These are phyloP conservation scores for Nothobranchius kuhntae DNA, from an alignment of 2,113 vertebrate species.

Conservation along the genomic window DNA sequence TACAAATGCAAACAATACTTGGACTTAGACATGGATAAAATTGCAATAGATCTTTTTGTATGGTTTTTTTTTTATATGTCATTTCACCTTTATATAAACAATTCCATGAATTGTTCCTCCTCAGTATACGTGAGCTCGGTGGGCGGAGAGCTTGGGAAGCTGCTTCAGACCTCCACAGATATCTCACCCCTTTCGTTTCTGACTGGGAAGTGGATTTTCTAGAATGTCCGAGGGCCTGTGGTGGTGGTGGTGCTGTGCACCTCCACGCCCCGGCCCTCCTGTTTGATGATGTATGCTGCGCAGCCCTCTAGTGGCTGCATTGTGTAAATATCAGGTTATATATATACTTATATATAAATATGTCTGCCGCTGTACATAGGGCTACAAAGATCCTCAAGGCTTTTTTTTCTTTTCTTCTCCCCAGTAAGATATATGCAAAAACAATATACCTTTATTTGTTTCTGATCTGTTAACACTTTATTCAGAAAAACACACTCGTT, in stretches of 20 bases:
- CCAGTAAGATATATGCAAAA: conserved; percentile 73
- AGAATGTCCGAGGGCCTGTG: conserved; percentile 62
- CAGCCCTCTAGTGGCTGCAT: conserved; percentile 74
- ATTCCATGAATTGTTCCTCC: conserved; percentile 77
- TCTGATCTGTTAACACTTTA: conserved; percentile 37
- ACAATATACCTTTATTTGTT: conserved; percentile 47
- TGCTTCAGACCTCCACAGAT: conserved; percentile 68
- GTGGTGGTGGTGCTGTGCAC: conserved; percentile 15
- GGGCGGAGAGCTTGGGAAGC: conserved; percentile 52
- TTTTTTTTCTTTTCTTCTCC: conserved; percentile 13
- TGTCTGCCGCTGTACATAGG: conserved; percentile 71
- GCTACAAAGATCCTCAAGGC: conserved; percentile 63
- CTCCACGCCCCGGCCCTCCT: conserved; percentile 49
- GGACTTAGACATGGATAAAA: conserved; percentile 59
- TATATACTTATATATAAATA: conserved; percentile 6
- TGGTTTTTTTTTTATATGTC: conserved; percentile 5
- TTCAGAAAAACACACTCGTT: conserved; percentile 57
- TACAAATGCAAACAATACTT: conserved; percentile 66
- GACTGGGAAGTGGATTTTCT: conserved; percentile 68
- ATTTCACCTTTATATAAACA: conserved; percentile 63
- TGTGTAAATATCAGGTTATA: conserved; percentile 66
- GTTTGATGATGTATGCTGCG: conserved; percentile 70
- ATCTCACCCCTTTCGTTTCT: conserved; percentile 70
- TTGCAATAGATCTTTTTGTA: conserved; percentile 41
- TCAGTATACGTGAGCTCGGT: conserved; percentile 57